Conservation (phyloP, 2,888 invertebrate genomes). For the Lithophane socia region DNA sequence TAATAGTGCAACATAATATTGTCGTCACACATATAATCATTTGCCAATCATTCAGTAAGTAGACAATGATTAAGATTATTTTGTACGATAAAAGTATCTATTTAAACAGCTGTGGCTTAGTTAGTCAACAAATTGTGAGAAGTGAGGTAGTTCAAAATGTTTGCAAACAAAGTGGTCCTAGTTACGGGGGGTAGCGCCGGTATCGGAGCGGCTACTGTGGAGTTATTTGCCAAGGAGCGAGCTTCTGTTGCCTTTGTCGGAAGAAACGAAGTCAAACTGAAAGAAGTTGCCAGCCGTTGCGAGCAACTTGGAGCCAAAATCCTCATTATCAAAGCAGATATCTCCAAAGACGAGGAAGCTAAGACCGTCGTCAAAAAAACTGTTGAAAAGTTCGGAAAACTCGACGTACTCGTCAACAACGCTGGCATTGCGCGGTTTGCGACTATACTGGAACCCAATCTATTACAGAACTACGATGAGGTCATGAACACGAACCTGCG, state of each 20-base stretch:
- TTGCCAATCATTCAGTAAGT: neutral
- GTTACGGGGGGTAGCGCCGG: constrained; percentile 91
- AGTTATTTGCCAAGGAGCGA: constrained; percentile 91
- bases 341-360: constrained; percentile 49
- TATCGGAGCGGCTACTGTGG: constrained; percentile 92
- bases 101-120: neutral
- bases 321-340: constrained; percentile 40
- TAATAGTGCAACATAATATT: neutral
- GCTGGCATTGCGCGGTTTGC: constrained; percentile 26
- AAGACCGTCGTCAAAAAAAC: constrained; percentile 38
- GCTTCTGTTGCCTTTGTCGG: constrained; percentile 91
- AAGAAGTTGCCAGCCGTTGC: constrained; percentile 31
- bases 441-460: constrained; percentile 44
- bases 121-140: neutral
- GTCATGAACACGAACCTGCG: constrained; percentile 69
- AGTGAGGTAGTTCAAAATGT: constrained; percentile 63
- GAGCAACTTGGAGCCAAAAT: constrained; percentile 5
- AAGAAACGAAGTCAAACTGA: constrained; percentile 91
- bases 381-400: constrained; percentile 30
- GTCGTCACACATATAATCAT: neutral
- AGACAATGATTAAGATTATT: neutral
- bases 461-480: constrained; percentile 65
- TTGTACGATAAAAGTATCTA: constrained; percentile 4
- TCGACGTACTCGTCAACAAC: constrained; percentile 44
- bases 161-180: constrained; percentile 74